Evolutionary conservation across 2,113 vertebrate species (phyloP), one percentile per base, ranked within the genome.

Genomic region (Callocephalon fimbriatum): DNA sequence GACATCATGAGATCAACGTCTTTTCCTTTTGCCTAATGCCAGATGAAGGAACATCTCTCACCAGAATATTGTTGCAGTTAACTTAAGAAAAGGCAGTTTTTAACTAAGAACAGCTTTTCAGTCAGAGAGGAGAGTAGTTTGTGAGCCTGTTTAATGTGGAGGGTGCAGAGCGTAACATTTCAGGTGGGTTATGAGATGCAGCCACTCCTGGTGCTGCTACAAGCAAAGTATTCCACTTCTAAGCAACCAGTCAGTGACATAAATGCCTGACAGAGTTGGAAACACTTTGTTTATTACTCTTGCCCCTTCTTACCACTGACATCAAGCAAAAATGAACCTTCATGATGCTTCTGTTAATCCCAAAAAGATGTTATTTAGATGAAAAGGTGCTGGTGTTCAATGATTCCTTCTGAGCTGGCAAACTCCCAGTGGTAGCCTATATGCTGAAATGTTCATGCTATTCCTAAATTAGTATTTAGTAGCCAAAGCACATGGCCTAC

Each of bases 21-120:
- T 70, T 88, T 94, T 90, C 44, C 77, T 90, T 78, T 78, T 44
- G 17, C 20, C 38, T 84, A 75, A 95, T 54, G 12, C 5, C 23
- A 65, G 31, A 65, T 63, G 48, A 74, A 74, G 68, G 38, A 90
- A 35, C 23, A 53, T 2, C 8, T 65, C 31, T 12, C 38, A 47
- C 27, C 23, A 74, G 38, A 45, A 45, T 29, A 50, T 19, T 47
- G 10, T 25, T 48, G 40, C 62, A 71, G 31, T 75, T 54, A 79
- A 25, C 10, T 54, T 66, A 80, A 80, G 50, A 87, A 79, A 88
- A 74, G 38, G 21, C 15, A 48, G 15, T 40, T 61, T 61, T 19
- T 53, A 70, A 83, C 79, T 79, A 54, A 0, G 5, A 48, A 38
- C 15, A 88, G 35, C 13, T 88, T 88, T 75, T 70, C 56, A 31